phyloP scores from a whole-genome alignment of 1,140 invertebrate species.

The Anthonomus grandis region DNA sequence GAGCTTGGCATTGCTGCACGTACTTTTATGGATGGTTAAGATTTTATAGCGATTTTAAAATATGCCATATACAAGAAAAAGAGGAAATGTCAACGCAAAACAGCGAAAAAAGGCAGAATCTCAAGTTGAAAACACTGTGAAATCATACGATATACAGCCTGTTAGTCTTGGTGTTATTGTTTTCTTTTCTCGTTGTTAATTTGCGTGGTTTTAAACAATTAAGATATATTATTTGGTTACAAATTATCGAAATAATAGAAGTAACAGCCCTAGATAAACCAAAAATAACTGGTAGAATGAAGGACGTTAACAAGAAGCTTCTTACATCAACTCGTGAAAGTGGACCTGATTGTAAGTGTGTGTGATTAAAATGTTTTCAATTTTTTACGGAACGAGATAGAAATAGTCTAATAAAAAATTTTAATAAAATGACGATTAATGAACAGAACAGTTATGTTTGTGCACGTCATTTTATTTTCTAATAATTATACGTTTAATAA shows the following conservation, averaged over 20 bases:
- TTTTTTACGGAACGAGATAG: neutral
- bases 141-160: neutral
- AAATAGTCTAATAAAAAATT: neutral
- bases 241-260: too few relatives aligned
- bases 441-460: neutral
- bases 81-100: neutral
- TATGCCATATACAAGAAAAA: neutral
- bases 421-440: conserved; percentile 3
- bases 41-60: neutral
- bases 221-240: too few relatives aligned
- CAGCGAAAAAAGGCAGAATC: neutral
- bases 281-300: too few relatives aligned
- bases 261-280: too few relatives aligned
- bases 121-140: neutral
- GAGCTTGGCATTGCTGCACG: neutral
- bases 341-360: too few relatives aligned
- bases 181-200: too few relatives aligned
- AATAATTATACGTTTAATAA: too few relatives aligned
- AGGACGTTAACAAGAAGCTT: too few relatives aligned
- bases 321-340: too few relatives aligned
- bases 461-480: too few relatives aligned
- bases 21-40: neutral
- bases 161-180: neutral
- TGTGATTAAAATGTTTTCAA: too few relatives aligned
- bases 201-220: too few relatives aligned